A percentile compares a stretch with the other conserved stretches of the same genome.
Conservation (phyloP, 1,140 invertebrate species). For the Polypedilum vanderplanki region DNA sequence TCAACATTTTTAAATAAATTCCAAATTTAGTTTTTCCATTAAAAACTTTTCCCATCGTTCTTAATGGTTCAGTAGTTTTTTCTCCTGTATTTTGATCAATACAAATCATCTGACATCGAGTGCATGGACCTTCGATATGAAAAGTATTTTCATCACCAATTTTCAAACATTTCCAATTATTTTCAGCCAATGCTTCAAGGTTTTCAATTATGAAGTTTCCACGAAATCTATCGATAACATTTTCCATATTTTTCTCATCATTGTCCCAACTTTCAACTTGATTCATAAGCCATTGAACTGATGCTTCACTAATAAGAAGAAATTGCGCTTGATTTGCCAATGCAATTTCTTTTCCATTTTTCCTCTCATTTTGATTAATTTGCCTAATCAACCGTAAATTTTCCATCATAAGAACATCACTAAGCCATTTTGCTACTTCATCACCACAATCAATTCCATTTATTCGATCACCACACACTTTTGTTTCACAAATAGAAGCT, state of each 20-base stretch:
- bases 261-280: constrained; percentile 48
- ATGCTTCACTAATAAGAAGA: constrained; percentile 69
- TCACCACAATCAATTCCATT: constrained; percentile 76
- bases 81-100: constrained; percentile 77
- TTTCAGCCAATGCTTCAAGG: constrained; percentile 64
- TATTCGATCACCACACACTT: constrained; percentile 79
- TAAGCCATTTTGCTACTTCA: constrained; percentile 68
- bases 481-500: constrained; percentile 57
- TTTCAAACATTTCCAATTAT: constrained; percentile 57
- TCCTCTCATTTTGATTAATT: constrained; percentile 43
- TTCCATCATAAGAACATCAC: constrained; percentile 53
- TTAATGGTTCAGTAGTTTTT: constrained; percentile 76
- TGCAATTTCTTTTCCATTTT: constrained; percentile 52
- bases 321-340: constrained; percentile 85
- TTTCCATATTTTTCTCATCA: constrained; percentile 45
- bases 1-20: constrained; percentile 52
- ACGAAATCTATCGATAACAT: constrained; percentile 57
- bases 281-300: constrained; percentile 60
- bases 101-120: constrained; percentile 90
- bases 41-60: constrained; percentile 65
- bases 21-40: constrained; percentile 71
- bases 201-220: constrained; percentile 61
- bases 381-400: constrained; percentile 65
- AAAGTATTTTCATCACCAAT: constrained; percentile 52
- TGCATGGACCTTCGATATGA: constrained; percentile 69